Percentiles rank a stretch among this genome's conserved stretches.
Conservation (phyloP, 2,888 invertebrate genomes). For the Oligia strigilis region DNA sequence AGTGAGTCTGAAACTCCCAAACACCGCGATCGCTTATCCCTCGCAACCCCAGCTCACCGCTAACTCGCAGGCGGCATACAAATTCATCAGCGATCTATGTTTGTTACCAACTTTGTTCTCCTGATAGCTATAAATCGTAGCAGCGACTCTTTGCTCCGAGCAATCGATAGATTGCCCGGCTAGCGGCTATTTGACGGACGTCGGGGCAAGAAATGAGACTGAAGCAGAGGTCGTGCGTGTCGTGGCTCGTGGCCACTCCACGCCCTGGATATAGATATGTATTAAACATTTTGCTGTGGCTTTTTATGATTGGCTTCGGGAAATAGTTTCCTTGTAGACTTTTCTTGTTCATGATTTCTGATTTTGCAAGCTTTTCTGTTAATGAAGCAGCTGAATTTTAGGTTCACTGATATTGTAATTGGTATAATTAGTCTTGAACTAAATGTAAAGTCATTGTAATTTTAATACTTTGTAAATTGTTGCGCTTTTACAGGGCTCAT, state of each 20-base stretch:
- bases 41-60: slow-evolving; percentile 50
- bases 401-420: neutral
- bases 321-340: slow-evolving; percentile 1
- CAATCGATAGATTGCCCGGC: slow-evolving; percentile 64
- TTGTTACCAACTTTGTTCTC: slow-evolving; percentile 83
- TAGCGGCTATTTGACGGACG: slow-evolving; percentile 54
- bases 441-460: neutral
- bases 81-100: slow-evolving; percentile 79
- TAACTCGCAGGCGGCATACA: slow-evolving; percentile 79
- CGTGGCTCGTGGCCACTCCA: neutral
- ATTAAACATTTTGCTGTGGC: slow-evolving; percentile 45
- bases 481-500: neutral
- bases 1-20: neutral
- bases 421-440: neutral
- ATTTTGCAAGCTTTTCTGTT: neutral
- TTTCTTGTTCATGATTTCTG: neutral
- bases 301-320: slow-evolving; percentile 44
- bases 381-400: neutral
- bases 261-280: slow-evolving; percentile 13
- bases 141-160: slow-evolving; percentile 46
- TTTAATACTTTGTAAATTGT: neutral
- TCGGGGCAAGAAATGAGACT: slow-evolving; percentile 29
- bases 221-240: slow-evolving; percentile 43
- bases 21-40: slow-evolving; percentile 44
- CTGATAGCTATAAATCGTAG: slow-evolving; percentile 78